Conservation (phyloP, 2,797 vertebrate species). For the Tolypeutes matacus region DNA sequence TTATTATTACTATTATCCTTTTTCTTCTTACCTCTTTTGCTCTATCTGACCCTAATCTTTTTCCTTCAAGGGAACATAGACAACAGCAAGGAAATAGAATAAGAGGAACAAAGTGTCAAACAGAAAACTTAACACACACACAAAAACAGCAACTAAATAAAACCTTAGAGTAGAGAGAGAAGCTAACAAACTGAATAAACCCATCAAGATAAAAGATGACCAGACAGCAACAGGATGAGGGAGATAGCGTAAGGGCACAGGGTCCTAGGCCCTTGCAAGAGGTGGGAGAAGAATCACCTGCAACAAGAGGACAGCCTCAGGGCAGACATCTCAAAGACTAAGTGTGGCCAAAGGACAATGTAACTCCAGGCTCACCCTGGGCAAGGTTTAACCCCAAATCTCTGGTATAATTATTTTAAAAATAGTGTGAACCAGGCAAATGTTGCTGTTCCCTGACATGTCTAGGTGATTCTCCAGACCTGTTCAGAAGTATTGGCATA, state of each 20-base stretch:
- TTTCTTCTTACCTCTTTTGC: too few species aligned
- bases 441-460: neutral
- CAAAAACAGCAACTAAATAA: too few species aligned
- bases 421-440: neutral
- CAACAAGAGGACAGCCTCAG: neutral
- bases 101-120: too few species aligned
- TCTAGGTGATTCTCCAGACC: neutral
- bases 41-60: too few species aligned
- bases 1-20: too few species aligned
- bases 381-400: neutral
- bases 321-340: neutral
- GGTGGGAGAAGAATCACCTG: neutral
- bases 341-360: neutral
- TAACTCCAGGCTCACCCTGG: neutral
- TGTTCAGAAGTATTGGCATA: slow-evolving; percentile 11
- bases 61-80: too few species aligned
- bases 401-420: neutral
- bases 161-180: neutral
- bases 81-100: too few species aligned
- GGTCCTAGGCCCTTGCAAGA: neutral
- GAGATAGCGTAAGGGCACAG: neutral
- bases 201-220: too few species aligned
- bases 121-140: too few species aligned
- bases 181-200: neutral
- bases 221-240: too few species aligned